Evolutionary conservation across 1,140 invertebrate genomes (phyloP).

Genomic region (Aphidius ervi): DNA sequence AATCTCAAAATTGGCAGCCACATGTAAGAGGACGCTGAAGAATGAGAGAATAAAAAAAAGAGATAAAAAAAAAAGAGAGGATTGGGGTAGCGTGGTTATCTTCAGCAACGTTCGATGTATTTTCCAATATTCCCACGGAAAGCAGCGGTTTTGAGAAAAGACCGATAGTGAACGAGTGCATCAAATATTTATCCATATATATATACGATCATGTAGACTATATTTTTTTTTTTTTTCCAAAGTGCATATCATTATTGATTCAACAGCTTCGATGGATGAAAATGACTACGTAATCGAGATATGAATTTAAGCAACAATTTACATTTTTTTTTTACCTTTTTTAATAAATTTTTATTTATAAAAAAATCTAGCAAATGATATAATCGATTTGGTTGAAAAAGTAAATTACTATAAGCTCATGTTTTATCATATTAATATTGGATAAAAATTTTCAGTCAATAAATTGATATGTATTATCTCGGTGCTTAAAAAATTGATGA

Average conservation of each 20-base stretch:
- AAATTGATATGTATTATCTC: too few species aligned
- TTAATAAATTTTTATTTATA: too few species aligned
- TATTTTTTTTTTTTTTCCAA: conserved; percentile 29
- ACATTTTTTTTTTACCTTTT: too few species aligned
- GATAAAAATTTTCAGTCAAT: too few species aligned
- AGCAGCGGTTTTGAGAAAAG: conserved; percentile 22
- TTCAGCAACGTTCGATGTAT: conserved; percentile 36
- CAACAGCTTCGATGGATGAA: conserved; percentile 16
- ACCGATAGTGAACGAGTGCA: conserved; percentile 20
- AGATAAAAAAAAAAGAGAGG: not conserved
- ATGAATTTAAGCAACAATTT: too few species aligned
- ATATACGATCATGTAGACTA: not conserved
- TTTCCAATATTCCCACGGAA: conserved; percentile 36
- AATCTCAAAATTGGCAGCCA: too few species aligned
- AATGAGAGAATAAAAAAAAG: not conserved
- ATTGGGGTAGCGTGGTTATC: conserved; percentile 38
- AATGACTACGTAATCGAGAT: conserved; percentile 2
- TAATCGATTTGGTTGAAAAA: too few species aligned
- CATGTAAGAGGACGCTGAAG: not conserved
- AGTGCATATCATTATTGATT: conserved; percentile 42
- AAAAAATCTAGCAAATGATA: too few species aligned
- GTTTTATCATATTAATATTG: too few species aligned
- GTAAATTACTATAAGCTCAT: too few species aligned
- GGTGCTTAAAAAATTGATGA: not conserved
- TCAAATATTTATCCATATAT: conserved; percentile 7